phyloP scores from a whole-genome alignment of 2,888 invertebrate genomes.

The Orthosia gothica region DNA sequence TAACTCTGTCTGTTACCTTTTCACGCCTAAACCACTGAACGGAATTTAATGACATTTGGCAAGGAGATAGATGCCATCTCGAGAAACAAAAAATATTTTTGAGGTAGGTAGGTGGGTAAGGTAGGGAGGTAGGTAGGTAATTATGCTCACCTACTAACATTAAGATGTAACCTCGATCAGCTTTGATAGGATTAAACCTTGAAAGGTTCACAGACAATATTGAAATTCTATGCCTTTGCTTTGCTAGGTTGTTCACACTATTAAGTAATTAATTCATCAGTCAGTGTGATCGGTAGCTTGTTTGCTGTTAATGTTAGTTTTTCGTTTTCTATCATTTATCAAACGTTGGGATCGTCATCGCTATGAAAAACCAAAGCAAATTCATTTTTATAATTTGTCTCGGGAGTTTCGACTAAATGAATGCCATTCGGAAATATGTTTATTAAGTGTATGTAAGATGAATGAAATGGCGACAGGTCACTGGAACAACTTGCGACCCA shows the following conservation, averaged over 20 bases:
- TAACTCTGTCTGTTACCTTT: too few relatives aligned
- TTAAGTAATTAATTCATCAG: conserved; percentile 2
- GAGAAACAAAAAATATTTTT: too few relatives aligned
- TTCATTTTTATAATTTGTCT: neutral
- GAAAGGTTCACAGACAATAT: conserved; percentile 1
- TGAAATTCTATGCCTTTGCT: neutral
- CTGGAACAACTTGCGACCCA: too few relatives aligned
- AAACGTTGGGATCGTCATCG: too few relatives aligned
- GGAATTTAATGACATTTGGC: too few relatives aligned
- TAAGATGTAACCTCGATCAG: conserved; percentile 12
- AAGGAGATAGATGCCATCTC: too few relatives aligned
- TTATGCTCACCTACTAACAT: conserved; percentile 42
- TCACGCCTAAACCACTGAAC: too few relatives aligned
- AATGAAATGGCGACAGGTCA: too few relatives aligned
- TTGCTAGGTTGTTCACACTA: conserved; percentile 21
- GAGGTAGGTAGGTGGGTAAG: too few relatives aligned
- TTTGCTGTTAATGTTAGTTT: neutral
- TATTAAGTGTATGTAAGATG: too few relatives aligned
- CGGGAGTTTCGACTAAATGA: too few relatives aligned
- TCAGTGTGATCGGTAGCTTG: neutral
- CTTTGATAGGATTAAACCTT: conserved; percentile 10
- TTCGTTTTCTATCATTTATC: neutral
- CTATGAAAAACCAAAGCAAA: neutral
- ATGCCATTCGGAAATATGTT: neutral
- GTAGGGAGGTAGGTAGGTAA: too few relatives aligned